Evolutionary conservation across 2,888 invertebrate species (phyloP).

Genomic region (Pammene aurita): DNA sequence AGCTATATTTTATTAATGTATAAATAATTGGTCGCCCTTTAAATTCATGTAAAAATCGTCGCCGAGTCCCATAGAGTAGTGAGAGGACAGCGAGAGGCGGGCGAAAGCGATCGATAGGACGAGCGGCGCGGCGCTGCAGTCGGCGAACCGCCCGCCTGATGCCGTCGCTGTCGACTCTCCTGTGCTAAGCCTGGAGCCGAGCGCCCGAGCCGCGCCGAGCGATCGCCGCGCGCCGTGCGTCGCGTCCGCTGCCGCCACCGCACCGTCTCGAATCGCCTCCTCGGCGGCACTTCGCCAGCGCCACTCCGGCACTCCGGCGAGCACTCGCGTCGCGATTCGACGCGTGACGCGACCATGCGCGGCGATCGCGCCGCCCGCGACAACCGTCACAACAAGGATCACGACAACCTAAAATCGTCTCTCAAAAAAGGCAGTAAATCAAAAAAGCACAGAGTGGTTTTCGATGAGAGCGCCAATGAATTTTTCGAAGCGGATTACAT

Average conservation of each 20-base stretch:
- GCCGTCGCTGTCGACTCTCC: constrained; percentile 41
- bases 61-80: constrained; percentile 34
- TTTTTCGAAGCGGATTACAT: constrained; percentile 97
- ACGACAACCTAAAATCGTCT: constrained; percentile 87
- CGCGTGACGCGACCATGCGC: constrained; percentile 76
- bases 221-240: constrained; percentile 44
- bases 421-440: constrained; percentile 89
- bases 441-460: constrained; percentile 91
- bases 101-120: constrained; percentile 69
- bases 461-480: constrained; percentile 94
- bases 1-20: background rate
- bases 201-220: constrained; percentile 43
- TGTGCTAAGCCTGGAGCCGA: constrained; percentile 35
- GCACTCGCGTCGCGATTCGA: constrained; percentile 61
- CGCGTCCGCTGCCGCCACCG: constrained; percentile 46
- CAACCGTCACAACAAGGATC: constrained; percentile 84
- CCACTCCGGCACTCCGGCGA: constrained; percentile 60
- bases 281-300: constrained; percentile 42
- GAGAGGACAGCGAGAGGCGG: constrained; percentile 57
- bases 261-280: constrained; percentile 47
- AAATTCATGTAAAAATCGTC: constrained; percentile 28
- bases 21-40: background rate
- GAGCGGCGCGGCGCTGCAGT: constrained; percentile 73
- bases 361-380: constrained; percentile 79
- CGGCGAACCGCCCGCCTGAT: constrained; percentile 59